Conservation (phyloP, 2,113 vertebrate species). For the Etheostoma spectabile region DNA sequence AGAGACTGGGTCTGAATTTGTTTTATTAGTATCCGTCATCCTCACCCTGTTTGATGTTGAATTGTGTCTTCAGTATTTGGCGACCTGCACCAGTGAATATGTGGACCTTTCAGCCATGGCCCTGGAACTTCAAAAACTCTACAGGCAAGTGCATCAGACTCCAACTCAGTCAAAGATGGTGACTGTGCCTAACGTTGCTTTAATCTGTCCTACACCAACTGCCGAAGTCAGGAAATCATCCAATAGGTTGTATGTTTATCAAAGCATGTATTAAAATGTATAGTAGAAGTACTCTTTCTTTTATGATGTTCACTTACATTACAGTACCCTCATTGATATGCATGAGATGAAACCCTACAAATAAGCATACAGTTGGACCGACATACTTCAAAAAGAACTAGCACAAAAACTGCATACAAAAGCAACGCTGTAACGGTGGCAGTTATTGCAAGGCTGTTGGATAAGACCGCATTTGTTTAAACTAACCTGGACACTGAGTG, state of each 20-base stretch:
- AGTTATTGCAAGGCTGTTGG: background rate
- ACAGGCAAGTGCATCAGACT: constrained; percentile 84
- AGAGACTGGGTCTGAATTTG: background rate
- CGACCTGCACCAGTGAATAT: constrained; percentile 85
- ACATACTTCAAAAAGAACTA: background rate
- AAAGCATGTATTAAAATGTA: background rate
- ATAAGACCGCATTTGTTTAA: background rate
- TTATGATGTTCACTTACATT: background rate
- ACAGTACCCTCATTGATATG: background rate
- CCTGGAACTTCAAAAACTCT: constrained; percentile 88
- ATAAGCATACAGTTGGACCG: background rate
- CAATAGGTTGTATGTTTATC: background rate
- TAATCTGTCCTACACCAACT: background rate
- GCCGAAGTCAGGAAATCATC: background rate
- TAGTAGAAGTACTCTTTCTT: background rate
- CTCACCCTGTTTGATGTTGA: background rate
- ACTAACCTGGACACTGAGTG: background rate
- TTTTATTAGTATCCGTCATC: background rate
- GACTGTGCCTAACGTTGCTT: background rate
- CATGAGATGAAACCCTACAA: background rate
- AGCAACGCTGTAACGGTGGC: background rate
- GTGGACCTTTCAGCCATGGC: constrained; percentile 89
- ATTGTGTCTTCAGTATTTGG: constrained; percentile 86
- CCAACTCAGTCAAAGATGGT: background rate
- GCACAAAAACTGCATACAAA: background rate